Conservation (phyloP, 2,113 vertebrate genomes). For the rat (Rattus norvegicus) region DNA sequence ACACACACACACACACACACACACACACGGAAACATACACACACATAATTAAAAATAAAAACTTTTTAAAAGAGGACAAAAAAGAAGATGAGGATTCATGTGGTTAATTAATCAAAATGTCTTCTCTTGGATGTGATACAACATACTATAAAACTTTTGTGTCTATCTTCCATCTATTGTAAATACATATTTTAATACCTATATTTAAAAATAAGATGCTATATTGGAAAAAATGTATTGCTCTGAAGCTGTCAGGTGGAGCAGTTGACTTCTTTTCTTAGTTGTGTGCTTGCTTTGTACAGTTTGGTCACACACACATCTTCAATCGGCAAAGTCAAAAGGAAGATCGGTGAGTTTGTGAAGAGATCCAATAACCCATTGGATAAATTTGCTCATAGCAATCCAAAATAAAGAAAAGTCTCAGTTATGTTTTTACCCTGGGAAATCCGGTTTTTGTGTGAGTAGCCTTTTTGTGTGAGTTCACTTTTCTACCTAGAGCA, state of each 20-base stretch:
- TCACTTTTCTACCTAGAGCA: background rate
- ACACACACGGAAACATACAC: no score
- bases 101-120: constrained; percentile 29
- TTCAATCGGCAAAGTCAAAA: constrained; percentile 14
- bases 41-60: background rate
- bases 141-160: background rate
- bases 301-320: constrained; percentile 17
- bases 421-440: constrained; percentile 39
- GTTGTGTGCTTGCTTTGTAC: background rate
- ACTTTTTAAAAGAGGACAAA: background rate
- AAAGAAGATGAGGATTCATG: background rate
- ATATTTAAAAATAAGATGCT: background rate
- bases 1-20: background rate
- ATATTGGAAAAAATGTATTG: constrained; percentile 27
- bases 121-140: constrained; percentile 1
- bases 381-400: background rate
- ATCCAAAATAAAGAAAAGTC: background rate
- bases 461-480: background rate
- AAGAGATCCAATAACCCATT: background rate
- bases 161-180: background rate
- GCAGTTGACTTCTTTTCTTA: background rate
- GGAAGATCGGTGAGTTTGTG: background rate
- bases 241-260: background rate
- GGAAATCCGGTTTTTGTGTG: background rate
- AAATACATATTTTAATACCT: background rate